Evolutionary conservation across 2,797 vertebrate genomes (phyloP).

Genomic region (Leucoraja ocellata): DNA sequence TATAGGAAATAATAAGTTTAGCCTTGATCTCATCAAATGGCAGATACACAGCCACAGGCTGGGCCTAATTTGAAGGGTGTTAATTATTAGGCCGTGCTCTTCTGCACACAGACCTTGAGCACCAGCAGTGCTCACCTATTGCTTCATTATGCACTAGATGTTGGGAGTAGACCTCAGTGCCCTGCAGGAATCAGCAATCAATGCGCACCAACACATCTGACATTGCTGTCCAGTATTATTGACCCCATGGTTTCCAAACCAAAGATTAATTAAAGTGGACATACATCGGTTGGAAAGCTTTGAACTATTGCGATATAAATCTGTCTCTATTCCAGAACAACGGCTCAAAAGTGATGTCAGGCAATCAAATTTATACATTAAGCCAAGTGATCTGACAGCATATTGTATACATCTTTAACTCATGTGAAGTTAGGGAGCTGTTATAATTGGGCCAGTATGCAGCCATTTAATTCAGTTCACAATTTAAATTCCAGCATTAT

Average conservation of each 20-base stretch:
- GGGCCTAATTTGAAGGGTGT: background rate
- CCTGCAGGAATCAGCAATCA: background rate
- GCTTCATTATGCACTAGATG: background rate
- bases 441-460: background rate
- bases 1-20: too few species aligned
- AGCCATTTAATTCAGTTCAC: background rate
- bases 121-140: background rate
- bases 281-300: background rate
- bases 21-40: too few species aligned
- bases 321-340: background rate
- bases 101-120: background rate
- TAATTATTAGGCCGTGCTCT: background rate
- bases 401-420: background rate
- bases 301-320: background rate
- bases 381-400: background rate
- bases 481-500: background rate
- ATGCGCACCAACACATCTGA: background rate
- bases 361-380: background rate
- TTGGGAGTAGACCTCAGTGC: background rate
- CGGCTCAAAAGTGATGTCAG: background rate
- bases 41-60: background rate
- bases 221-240: background rate
- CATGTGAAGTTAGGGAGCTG: background rate
- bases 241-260: background rate
- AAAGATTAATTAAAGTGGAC: background rate